Percentiles rank a stretch among this genome's conserved stretches.
Evolutionary conservation across 1,140 invertebrate genomes (phyloP).

Genomic region (Lepidurus arcticus): DNA sequence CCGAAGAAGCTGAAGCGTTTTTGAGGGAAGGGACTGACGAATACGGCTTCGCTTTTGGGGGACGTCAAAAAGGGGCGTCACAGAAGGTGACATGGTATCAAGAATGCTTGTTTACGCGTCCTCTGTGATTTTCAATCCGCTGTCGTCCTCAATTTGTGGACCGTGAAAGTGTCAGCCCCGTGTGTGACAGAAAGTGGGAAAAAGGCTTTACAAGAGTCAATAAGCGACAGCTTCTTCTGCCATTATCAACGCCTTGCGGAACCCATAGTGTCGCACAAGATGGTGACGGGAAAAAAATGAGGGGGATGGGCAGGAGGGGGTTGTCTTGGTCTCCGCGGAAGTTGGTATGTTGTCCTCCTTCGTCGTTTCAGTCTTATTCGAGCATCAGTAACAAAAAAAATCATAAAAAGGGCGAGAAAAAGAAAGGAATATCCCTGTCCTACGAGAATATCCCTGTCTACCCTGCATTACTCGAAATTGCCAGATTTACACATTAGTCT

Average conservation of each 20-base stretch:
- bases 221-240: constrained; percentile 17
- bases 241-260: constrained; percentile 14
- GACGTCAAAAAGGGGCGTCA: not conserved
- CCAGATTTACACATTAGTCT: constrained; percentile 14
- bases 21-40: too few species aligned
- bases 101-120: not conserved
- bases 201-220: constrained; percentile 22
- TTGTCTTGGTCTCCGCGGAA: not conserved
- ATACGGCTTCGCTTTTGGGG: too few species aligned
- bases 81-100: not conserved
- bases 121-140: not conserved
- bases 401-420: not conserved
- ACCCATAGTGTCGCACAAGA: constrained; percentile 6
- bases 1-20: not conserved
- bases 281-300: not conserved
- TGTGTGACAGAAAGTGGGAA: not conserved
- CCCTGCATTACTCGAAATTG: not conserved
- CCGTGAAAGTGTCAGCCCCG: constrained; percentile 7
- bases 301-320: not conserved
- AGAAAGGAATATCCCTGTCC: not conserved
- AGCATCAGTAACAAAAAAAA: too few species aligned
- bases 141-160: constrained; percentile 4
- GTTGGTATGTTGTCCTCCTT: not conserved
- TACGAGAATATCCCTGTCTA: not conserved
- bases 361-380: too few species aligned